phyloP scores from a whole-genome alignment of 2,888 invertebrate genomes.

The Cephus sareptanus region DNA sequence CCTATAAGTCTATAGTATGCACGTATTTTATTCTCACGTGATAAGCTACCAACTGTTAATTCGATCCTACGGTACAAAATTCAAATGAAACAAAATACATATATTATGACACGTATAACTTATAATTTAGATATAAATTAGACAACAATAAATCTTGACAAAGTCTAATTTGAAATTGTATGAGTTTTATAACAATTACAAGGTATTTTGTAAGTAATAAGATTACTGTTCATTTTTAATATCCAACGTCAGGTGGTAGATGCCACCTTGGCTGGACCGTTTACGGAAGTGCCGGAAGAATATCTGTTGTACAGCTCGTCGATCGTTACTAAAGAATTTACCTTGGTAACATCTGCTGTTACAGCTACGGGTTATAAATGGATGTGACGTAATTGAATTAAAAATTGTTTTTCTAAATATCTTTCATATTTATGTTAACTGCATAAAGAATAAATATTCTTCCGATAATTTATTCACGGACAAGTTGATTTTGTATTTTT shows the following conservation, averaged over 20 bases:
- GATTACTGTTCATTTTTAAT: background rate
- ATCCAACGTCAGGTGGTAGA: conserved; percentile 37
- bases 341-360: background rate
- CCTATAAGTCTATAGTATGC: background rate
- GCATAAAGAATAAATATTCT: background rate
- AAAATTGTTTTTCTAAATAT: background rate
- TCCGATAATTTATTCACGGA: background rate
- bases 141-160: background rate
- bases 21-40: background rate
- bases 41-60: background rate
- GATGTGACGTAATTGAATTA: background rate
- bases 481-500: background rate
- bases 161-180: background rate
- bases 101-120: background rate
- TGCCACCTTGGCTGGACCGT: conserved; percentile 44
- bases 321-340: background rate
- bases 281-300: conserved; percentile 20
- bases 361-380: background rate
- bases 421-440: background rate
- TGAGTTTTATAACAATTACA: background rate
- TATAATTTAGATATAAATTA: background rate
- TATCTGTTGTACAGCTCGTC: background rate
- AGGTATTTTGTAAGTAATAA: background rate
- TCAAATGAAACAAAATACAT: background rate
- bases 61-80: background rate